phyloP scores from a whole-genome alignment of 1,140 invertebrate species.

The Camponotus vicinus region DNA sequence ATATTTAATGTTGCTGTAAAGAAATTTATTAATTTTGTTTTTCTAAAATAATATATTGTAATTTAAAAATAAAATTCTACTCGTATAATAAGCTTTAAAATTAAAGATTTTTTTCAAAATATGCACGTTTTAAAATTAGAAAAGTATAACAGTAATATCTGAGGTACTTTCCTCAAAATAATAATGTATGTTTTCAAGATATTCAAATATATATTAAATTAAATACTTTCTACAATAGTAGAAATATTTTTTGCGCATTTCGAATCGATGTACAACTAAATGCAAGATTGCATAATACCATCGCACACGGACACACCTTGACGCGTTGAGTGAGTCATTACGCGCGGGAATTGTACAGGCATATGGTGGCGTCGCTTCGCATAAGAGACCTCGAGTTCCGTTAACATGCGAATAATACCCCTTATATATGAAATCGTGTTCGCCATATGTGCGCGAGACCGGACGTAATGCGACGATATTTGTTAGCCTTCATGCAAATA shows the following conservation, averaged over 20 bases:
- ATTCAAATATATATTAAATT: background rate
- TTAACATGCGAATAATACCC: no score
- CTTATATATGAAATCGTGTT: no score
- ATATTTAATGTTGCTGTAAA: background rate
- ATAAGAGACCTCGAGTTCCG: background rate
- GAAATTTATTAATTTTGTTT: no score
- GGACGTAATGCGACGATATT: background rate
- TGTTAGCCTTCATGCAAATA: background rate
- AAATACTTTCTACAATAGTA: background rate
- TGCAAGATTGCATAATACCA: slow-evolving; percentile 30
- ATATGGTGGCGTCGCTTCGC: slow-evolving; percentile 10
- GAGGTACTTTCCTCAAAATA: background rate
- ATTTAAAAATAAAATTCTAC: background rate
- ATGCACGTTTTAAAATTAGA: background rate
- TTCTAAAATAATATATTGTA: background rate
- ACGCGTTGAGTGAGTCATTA: slow-evolving; percentile 37
- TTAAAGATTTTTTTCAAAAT: background rate
- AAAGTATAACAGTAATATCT: background rate
- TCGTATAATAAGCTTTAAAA: background rate
- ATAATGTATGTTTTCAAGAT: background rate
- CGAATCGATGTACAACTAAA: slow-evolving; percentile 6
- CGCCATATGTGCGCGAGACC: no score
- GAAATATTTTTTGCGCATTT: slow-evolving; percentile 12
- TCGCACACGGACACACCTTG: slow-evolving; percentile 9
- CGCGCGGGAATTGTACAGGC: slow-evolving; percentile 29